Conservation (phyloP, 35 echinoderm and acorn worm species). For the Nesometra sesokonis region DNA sequence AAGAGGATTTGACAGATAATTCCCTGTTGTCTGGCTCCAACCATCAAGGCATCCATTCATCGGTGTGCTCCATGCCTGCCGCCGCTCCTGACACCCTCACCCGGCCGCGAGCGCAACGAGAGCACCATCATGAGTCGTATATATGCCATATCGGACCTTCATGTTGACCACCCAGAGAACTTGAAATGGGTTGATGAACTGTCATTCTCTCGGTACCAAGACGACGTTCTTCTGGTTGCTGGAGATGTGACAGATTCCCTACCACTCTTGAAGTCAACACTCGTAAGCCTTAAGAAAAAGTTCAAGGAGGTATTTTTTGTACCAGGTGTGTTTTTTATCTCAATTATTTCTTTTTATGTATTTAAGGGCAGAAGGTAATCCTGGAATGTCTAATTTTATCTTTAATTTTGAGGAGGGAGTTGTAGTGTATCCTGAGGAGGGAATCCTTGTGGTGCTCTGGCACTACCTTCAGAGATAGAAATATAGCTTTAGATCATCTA, state of each 20-base stretch:
- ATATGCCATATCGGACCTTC: slow-evolving; percentile 93
- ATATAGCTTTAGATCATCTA: too few species aligned
- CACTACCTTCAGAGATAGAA: too few species aligned
- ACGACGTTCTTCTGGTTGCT: slow-evolving; percentile 73
- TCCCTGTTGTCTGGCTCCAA: background rate
- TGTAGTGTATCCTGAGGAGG: too few species aligned
- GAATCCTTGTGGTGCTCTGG: too few species aligned
- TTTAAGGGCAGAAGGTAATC: too few species aligned
- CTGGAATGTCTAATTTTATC: too few species aligned
- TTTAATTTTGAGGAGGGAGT: too few species aligned
- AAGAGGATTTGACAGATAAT: background rate
- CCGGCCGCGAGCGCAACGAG: too few species aligned
- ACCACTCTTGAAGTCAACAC: slow-evolving; percentile 40
- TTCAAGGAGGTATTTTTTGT: slow-evolving; percentile 90
- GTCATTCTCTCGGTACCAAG: slow-evolving; percentile 38
- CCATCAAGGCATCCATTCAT: background rate
- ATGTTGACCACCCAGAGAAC: slow-evolving; percentile 73
- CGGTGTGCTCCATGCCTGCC: background rate
- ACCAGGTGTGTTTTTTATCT: slow-evolving; percentile 42
- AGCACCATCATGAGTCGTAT: slow-evolving; percentile 51
- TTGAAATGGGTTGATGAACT: slow-evolving; percentile 57
- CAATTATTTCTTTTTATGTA: background rate
- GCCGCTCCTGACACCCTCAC: background rate
- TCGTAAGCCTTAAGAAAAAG: slow-evolving; percentile 57
- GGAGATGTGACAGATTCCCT: slow-evolving; percentile 79